Evolutionary conservation across 1,140 invertebrate species (phyloP).

Genomic region (Caenorhabditis elegans): DNA sequence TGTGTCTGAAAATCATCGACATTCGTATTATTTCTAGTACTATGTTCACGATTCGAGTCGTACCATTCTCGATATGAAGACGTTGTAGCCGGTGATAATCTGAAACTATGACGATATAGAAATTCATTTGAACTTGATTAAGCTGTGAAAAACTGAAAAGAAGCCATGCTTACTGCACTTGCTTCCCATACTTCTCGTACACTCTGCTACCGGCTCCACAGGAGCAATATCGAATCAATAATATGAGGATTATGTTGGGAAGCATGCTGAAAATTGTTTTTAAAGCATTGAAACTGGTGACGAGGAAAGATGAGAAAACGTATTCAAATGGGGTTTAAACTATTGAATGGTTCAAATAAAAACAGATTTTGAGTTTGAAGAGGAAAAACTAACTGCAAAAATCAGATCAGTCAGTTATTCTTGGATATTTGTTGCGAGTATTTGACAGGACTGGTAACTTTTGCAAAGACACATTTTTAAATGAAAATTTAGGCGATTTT

Average conservation of each 20-base stretch:
- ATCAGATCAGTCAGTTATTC: too few species aligned
- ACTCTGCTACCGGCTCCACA: neutral
- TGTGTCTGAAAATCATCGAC: neutral
- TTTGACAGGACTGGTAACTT: too few species aligned
- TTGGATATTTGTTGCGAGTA: too few species aligned
- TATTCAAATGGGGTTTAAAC: too few species aligned
- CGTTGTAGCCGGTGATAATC: neutral
- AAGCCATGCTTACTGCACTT: slow-evolving; percentile 31
- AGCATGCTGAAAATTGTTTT: neutral
- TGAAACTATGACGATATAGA: neutral
- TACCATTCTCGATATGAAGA: slow-evolving; percentile 15
- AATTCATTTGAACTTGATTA: too few species aligned
- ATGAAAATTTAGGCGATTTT: too few species aligned
- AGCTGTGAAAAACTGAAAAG: neutral
- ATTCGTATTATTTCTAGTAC: slow-evolving; percentile 1
- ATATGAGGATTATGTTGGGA: neutral
- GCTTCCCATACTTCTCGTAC: slow-evolving; percentile 22
- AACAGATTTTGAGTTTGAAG: too few species aligned
- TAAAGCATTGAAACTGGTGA: too few species aligned
- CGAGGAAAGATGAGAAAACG: too few species aligned
- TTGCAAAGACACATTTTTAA: too few species aligned
- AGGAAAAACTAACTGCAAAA: too few species aligned
- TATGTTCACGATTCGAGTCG: slow-evolving; percentile 14
- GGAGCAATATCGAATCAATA: neutral
- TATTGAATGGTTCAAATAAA: too few species aligned